Evolutionary conservation across 2,797 vertebrate species (phyloP).

Genomic region (Muraenolepis orangiensis): DNA sequence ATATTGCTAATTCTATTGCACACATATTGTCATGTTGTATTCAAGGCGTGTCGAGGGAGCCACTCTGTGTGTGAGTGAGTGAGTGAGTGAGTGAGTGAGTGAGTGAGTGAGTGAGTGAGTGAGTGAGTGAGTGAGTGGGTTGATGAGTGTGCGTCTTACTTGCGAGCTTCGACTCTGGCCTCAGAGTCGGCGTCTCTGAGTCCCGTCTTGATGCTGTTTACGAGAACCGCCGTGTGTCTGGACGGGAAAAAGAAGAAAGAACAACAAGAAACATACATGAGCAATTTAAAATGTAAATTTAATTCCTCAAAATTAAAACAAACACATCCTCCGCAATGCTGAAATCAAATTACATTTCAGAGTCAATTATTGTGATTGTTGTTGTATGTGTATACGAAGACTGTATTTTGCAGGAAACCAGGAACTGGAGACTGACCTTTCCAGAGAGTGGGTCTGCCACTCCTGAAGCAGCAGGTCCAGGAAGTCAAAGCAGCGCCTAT

Average conservation of each 20-base stretch:
- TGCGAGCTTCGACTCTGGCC: slow-evolving; percentile 94
- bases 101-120: background rate
- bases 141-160: slow-evolving; percentile 74
- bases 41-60: background rate
- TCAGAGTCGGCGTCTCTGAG: slow-evolving; percentile 95
- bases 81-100: background rate
- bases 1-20: slow-evolving; percentile 21
- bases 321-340: background rate
- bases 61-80: too few relatives aligned
- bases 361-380: background rate
- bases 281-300: background rate
- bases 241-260: slow-evolving; percentile 19
- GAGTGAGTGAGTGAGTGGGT: slow-evolving; percentile 5
- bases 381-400: background rate
- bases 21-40: background rate
- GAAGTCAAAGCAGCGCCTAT: slow-evolving; percentile 94
- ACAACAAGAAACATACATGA: background rate
- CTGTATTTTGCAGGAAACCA: background rate
- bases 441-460: slow-evolving; percentile 96
- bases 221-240: slow-evolving; percentile 91
- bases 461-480: slow-evolving; percentile 92
- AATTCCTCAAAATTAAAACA: background rate
- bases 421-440: slow-evolving; percentile 77
- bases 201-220: slow-evolving; percentile 97
- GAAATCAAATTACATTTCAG: background rate